These are phyloP conservation scores for Ceraclea dissimilis DNA, from an alignment of 2,888 invertebrate species.

Conservation along the genomic window DNA sequence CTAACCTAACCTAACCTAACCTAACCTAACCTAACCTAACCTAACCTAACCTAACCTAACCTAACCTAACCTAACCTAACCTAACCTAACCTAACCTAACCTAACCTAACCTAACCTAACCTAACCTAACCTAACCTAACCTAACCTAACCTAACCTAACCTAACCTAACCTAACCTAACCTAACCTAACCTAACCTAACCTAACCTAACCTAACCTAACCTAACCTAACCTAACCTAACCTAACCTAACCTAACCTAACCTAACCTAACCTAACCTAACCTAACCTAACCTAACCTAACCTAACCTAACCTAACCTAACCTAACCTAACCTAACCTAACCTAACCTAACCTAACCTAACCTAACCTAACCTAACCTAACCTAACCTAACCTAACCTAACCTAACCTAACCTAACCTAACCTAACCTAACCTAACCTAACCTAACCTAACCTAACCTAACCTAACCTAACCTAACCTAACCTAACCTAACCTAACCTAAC, in stretches of 20 bases:
- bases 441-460: not conserved
- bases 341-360: constrained; percentile 26
- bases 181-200: constrained; percentile 9
- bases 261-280: constrained; percentile 5
- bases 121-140: not conserved
- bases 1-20: not conserved
- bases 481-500: constrained; percentile 7
- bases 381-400: constrained; percentile 24
- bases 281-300: constrained; percentile 12
- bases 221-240: constrained; percentile 12
- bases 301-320: constrained; percentile 11
- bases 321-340: constrained; percentile 24
- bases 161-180: constrained; percentile 13
- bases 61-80: constrained; percentile 7
- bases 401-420: constrained; percentile 15
- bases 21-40: not conserved
- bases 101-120: constrained; percentile 5
- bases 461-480: constrained; percentile 7
- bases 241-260: constrained; percentile 12
- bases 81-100: constrained; percentile 5
- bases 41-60: constrained; percentile 6
- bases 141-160: constrained; percentile 5
- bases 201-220: constrained; percentile 12
- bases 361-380: constrained; percentile 26
- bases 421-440: constrained; percentile 22